A percentile compares a stretch with the other conserved stretches of the same genome.
These are phyloP conservation scores for Lethenteron camtschaticum DNA, from an alignment of 2,113 vertebrate species.

Conservation along the genomic window DNA sequence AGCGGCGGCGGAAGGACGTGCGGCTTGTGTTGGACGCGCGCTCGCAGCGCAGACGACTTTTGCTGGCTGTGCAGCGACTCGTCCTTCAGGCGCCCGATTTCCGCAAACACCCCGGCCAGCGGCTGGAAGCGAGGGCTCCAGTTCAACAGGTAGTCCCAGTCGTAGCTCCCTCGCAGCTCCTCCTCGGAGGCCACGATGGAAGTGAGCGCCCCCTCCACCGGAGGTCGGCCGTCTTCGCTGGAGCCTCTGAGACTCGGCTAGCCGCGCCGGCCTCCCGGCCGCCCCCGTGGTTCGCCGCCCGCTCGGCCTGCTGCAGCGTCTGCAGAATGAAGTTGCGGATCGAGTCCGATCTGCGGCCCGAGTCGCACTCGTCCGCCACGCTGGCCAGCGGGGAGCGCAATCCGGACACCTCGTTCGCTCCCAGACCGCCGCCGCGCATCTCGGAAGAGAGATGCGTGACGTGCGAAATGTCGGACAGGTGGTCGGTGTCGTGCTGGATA, in stretches of 20 bases:
- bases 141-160: slow-evolving; percentile 95
- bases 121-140: slow-evolving; percentile 98
- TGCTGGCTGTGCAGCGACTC: slow-evolving; percentile 24
- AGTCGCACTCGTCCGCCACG: slow-evolving; percentile 12
- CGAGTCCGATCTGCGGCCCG: slow-evolving; percentile 48
- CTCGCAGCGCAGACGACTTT: slow-evolving; percentile 24
- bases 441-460: not conserved
- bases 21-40: slow-evolving; percentile 51
- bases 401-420: not conserved
- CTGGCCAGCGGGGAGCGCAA: not conserved
- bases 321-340: slow-evolving; percentile 22
- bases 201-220: slow-evolving; percentile 68
- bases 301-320: not conserved
- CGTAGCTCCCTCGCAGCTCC: slow-evolving; percentile 87
- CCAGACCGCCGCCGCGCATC: no score
- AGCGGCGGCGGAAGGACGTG: slow-evolving; percentile 86
- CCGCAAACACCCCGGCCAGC: slow-evolving; percentile 78
- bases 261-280: not conserved
- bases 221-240: slow-evolving; percentile 63
- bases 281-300: not conserved
- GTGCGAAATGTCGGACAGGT: slow-evolving; percentile 68
- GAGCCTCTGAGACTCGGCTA: not conserved
- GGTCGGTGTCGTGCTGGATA: slow-evolving; percentile 88
- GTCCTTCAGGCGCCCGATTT: slow-evolving; percentile 82
- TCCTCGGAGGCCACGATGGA: slow-evolving; percentile 87